A percentile compares a stretch with the other conserved stretches of the same genome.
Conservation (phyloP, 1,140 invertebrate genomes). For the Leptestheria dahalacensis region DNA sequence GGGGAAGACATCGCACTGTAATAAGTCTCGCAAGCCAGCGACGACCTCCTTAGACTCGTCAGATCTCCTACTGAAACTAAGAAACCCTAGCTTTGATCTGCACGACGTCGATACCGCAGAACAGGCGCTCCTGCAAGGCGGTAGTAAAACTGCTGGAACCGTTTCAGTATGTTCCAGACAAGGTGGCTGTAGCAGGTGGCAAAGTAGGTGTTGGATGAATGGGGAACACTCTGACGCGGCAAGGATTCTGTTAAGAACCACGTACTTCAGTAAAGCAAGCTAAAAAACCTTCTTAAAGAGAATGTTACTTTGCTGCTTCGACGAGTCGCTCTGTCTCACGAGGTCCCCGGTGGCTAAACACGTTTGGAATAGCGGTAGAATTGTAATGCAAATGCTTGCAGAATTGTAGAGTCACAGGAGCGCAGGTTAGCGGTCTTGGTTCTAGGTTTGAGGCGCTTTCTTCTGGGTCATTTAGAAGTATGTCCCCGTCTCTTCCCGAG, state of each 20-base stretch:
- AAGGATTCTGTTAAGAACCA: constrained; percentile 52
- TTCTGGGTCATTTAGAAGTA: not conserved
- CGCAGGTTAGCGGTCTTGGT: constrained; percentile 33
- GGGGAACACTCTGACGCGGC: constrained; percentile 75
- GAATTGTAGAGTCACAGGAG: constrained; percentile 44
- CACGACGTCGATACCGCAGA: constrained; percentile 63
- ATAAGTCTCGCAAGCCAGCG: constrained; percentile 19
- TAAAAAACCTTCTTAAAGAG: not conserved
- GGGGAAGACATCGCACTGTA: constrained; percentile 62
- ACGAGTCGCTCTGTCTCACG: constrained; percentile 55
- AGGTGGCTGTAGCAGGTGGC: constrained; percentile 62
- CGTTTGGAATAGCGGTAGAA: constrained; percentile 65
- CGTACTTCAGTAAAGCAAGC: not conserved
- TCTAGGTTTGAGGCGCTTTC: not conserved
- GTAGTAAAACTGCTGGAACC: constrained; percentile 23
- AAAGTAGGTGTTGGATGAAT: constrained; percentile 68
- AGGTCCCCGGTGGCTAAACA: constrained; percentile 44
- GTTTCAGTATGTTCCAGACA: constrained; percentile 36
- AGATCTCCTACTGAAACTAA: not conserved
- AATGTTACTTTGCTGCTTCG: constrained; percentile 47
- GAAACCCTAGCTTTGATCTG: not conserved
- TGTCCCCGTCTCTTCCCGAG: not conserved
- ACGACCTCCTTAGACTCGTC: constrained; percentile 3
- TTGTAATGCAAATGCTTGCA: constrained; percentile 57
- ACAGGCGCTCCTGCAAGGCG: constrained; percentile 70